Base-by-base conservation (phyloP, 2,888 invertebrate genomes). In the Anagyrus pseudococci region DNA sequence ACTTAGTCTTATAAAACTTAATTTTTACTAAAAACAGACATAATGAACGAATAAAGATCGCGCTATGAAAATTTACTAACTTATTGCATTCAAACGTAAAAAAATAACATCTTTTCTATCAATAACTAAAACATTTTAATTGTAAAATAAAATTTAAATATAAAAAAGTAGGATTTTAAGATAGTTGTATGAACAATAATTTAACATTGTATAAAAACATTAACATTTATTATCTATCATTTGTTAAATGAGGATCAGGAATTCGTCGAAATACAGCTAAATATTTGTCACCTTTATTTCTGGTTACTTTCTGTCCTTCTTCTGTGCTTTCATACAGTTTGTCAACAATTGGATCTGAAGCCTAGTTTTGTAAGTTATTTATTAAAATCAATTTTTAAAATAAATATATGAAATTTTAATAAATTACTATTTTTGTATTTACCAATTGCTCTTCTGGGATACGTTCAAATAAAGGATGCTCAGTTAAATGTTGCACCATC, bases 271-370 rank as follows among this genome's bases (percentile, higher is more conserved):
- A 98, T 59, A 96, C 91, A 58, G 98, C 98, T 66, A 96, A 82
- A 84, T 89, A 97, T 82, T 98, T 98, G 53, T 92, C 89, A 46
- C 99, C 98, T 71, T 92, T 90, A 81, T 98, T 98, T 73, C 99
- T 86, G 1, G 94, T 90, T 0, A 99, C 98, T 84, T 99, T 99
- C 80, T 98, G 92, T 0, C 98, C 99, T 84, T 99, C 99, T 83
- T 99, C 99, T 46, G 98, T 94, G 77, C 94, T 94, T 75, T 92
- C 92, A 77, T 89, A 94, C 7, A 99, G 83, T 81, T 96, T 92
- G 6, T 90, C 90, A n/a, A 96, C 88, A 60, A 98, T 88, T 1
- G 90, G 89, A 84, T 99, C 98, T 4, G 77, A 78, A 75, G 86
- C 84, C 96, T 93, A 43, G 17, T 46, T 46, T 20, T 23, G 8